Evolutionary conservation across 1,140 invertebrate species (phyloP).

Genomic region (Cepaea nemoralis): DNA sequence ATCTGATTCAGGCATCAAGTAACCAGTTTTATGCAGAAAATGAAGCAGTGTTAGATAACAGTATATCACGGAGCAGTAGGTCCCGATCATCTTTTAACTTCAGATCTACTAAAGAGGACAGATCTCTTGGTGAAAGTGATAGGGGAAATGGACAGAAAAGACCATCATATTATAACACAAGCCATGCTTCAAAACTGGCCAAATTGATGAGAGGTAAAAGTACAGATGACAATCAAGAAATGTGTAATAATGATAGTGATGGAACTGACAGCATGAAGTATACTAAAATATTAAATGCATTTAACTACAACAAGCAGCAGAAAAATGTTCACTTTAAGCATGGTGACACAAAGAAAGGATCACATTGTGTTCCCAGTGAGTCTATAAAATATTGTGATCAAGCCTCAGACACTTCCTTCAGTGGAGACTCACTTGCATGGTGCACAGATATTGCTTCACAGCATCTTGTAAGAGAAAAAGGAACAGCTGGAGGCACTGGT

Average conservation of each 20-base stretch:
- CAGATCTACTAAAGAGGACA: constrained; percentile 4
- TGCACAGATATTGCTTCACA: neutral
- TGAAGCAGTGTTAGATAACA: neutral
- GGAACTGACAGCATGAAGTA: neutral
- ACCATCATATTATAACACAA: neutral
- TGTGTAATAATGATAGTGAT: neutral
- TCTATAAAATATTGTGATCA: neutral
- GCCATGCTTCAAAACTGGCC: constrained; percentile 40
- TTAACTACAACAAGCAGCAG: neutral
- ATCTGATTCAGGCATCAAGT: neutral
- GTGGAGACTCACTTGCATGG: neutral
- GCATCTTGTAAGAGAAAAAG: neutral
- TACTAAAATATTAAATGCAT: neutral
- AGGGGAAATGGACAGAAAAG: neutral
- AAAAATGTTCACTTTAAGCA: neutral
- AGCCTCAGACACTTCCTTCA: neutral
- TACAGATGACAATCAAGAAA: neutral
- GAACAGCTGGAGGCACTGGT: neutral
- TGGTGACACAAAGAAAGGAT: neutral
- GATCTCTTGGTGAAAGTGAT: neutral
- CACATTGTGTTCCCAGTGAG: neutral
- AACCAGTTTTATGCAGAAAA: neutral
- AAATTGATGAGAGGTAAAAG: constrained; percentile 34
- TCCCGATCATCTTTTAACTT: neutral
- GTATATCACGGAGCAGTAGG: neutral